Evolutionary conservation across 2,888 invertebrate genomes (phyloP).

Genomic region (Gari tellinella): DNA sequence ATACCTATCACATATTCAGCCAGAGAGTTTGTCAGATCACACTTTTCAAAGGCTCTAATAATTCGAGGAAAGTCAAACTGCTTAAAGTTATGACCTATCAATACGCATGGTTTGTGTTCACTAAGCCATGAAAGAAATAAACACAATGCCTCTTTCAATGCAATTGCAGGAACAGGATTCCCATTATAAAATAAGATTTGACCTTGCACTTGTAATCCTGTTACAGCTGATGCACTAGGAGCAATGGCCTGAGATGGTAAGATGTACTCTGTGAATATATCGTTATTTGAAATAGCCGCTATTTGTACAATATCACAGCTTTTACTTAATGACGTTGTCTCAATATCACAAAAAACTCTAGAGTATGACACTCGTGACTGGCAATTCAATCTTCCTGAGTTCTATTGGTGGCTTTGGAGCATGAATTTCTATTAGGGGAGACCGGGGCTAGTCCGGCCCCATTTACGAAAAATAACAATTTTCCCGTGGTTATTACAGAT

Average conservation of each 20-base stretch:
- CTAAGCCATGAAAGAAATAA: slow-evolving; percentile 7
- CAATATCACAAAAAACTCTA: slow-evolving; percentile 36
- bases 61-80: too few species aligned
- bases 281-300: slow-evolving; percentile 25
- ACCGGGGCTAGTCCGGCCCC: too few species aligned
- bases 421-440: too few species aligned
- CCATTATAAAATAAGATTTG: slow-evolving; percentile 6
- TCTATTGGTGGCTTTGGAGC: too few species aligned
- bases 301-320: slow-evolving; percentile 28
- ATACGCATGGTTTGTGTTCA: not conserved
- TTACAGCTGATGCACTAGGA: slow-evolving; percentile 23
- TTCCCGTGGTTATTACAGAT: too few species aligned
- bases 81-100: too few species aligned
- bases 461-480: too few species aligned
- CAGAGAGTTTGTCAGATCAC: too few species aligned
- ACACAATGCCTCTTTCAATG: not conserved
- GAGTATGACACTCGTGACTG: too few species aligned
- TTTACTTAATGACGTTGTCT: slow-evolving; percentile 25
- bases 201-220: not conserved
- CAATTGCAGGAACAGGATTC: not conserved
- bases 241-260: slow-evolving; percentile 24
- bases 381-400: too few species aligned
- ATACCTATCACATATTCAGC: too few species aligned
- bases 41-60: too few species aligned
- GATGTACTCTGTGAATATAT: slow-evolving; percentile 28